Percentiles rank a stretch among this genome's conserved stretches.
These are phyloP conservation scores for Abramis brama DNA, from an alignment of 2,113 vertebrate species.

Conservation along the genomic window DNA sequence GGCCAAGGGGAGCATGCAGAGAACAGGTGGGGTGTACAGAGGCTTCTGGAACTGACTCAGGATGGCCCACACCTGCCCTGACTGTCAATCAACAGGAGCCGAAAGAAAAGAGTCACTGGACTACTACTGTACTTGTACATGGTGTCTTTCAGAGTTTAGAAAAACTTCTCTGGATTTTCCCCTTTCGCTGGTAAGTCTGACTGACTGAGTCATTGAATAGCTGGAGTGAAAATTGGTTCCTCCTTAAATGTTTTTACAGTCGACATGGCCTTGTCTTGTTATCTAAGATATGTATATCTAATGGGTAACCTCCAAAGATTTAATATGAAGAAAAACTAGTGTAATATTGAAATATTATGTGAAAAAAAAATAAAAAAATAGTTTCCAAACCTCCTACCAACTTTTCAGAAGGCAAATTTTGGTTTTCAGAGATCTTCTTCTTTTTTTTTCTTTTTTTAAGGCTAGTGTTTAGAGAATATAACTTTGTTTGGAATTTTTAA, in stretches of 20 bases:
- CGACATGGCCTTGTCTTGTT: background rate
- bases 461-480: background rate
- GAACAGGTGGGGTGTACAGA: conserved; percentile 76
- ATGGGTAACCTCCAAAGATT: background rate
- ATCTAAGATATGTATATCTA: background rate
- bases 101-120: conserved; percentile 30
- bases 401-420: background rate
- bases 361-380: no score
- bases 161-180: conserved; percentile 13
- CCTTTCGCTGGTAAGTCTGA: conserved; percentile 12
- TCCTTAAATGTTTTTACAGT: conserved; percentile 31
- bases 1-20: conserved; percentile 72
- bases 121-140: background rate
- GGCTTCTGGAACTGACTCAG: conserved; percentile 62
- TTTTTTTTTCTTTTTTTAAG: no score
- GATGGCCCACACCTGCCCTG: conserved; percentile 76
- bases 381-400: background rate
- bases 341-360: background rate
- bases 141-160: background rate
- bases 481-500: background rate
- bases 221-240: conserved; percentile 29
- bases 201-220: background rate
- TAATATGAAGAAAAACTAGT: background rate
- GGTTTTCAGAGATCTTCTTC: background rate
- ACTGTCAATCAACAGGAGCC: conserved; percentile 71